phyloP scores from a whole-genome alignment of 2,888 invertebrate genomes.

The Acrobasis suavella region DNA sequence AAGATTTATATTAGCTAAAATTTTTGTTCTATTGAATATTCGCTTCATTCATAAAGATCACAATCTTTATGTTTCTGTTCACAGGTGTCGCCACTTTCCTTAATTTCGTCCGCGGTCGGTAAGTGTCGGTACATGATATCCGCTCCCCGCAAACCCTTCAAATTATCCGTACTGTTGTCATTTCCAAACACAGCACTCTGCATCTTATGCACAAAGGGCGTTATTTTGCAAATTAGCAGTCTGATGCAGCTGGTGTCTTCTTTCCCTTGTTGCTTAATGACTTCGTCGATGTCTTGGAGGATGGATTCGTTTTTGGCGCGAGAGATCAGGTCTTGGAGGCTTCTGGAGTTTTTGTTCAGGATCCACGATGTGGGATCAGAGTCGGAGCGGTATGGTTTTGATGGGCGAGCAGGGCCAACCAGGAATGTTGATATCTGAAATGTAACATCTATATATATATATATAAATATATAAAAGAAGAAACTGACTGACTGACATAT shows the following conservation, averaged over 20 bases:
- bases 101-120: slow-evolving; percentile 83
- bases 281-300: slow-evolving; percentile 83
- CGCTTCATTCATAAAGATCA: slow-evolving; percentile 58
- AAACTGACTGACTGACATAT: too few relatives aligned
- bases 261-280: slow-evolving; percentile 77
- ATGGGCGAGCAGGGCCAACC: slow-evolving; percentile 58
- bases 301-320: slow-evolving; percentile 84
- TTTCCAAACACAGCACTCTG: slow-evolving; percentile 85
- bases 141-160: slow-evolving; percentile 53
- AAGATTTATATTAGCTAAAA: too few relatives aligned
- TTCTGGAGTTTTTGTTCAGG: slow-evolving; percentile 82
- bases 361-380: slow-evolving; percentile 79
- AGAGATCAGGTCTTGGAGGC: slow-evolving; percentile 80
- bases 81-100: slow-evolving; percentile 83
- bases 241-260: slow-evolving; percentile 87
- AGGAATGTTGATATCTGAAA: slow-evolving; percentile 84
- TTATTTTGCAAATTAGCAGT: slow-evolving; percentile 88
- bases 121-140: slow-evolving; percentile 83
- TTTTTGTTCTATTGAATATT: too few relatives aligned
- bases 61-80: slow-evolving; percentile 82
- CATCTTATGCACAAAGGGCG: slow-evolving; percentile 89
- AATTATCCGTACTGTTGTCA: slow-evolving; percentile 48
- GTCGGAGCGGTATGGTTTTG: slow-evolving; percentile 52
- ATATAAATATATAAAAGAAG: too few relatives aligned
- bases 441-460: not conserved